Percentiles rank a stretch among this genome's conserved stretches.
phyloP scores from a whole-genome alignment of 2,888 invertebrate species.

The Netelia fuscicornis region DNA sequence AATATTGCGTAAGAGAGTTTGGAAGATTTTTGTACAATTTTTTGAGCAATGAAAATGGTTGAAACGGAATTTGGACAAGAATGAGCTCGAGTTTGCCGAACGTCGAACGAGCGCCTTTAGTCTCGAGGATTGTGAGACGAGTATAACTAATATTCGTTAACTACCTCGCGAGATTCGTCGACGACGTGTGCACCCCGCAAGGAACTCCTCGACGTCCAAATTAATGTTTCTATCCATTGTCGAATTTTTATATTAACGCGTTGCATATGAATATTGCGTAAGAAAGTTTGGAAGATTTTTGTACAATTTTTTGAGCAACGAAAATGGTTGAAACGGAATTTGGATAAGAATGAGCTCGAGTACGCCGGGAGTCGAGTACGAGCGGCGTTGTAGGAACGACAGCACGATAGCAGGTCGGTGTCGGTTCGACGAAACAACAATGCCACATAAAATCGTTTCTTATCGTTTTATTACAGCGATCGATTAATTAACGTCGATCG shows the following conservation, averaged over 20 bases:
- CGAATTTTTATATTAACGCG: background rate
- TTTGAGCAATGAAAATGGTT: background rate
- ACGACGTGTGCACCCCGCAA: background rate
- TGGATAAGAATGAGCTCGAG: conserved; percentile 12
- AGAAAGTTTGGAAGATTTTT: too few relatives aligned
- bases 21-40: too few relatives aligned
- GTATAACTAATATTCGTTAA: conserved; percentile 51
- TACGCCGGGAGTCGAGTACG: conserved; percentile 6
- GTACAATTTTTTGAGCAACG: background rate
- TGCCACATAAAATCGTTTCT: conserved; percentile 68
- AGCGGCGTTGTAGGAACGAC: background rate
- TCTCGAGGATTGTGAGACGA: conserved; percentile 47
- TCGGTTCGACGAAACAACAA: conserved; percentile 62
- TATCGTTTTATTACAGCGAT: conserved; percentile 44
- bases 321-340: background rate
- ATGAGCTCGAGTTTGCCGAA: conserved; percentile 9
- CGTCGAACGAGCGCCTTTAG: conserved; percentile 5
- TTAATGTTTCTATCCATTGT: background rate
- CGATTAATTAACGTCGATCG: conserved; percentile 65
- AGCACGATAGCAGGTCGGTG: conserved; percentile 28
- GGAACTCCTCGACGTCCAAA: background rate
- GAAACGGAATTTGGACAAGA: background rate
- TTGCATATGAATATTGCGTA: too few relatives aligned
- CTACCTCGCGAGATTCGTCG: conserved; percentile 23
- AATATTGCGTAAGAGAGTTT: too few relatives aligned